Conservation (phyloP, 2,113 vertebrate genomes). For the Neodontobutis hainanensis region DNA sequence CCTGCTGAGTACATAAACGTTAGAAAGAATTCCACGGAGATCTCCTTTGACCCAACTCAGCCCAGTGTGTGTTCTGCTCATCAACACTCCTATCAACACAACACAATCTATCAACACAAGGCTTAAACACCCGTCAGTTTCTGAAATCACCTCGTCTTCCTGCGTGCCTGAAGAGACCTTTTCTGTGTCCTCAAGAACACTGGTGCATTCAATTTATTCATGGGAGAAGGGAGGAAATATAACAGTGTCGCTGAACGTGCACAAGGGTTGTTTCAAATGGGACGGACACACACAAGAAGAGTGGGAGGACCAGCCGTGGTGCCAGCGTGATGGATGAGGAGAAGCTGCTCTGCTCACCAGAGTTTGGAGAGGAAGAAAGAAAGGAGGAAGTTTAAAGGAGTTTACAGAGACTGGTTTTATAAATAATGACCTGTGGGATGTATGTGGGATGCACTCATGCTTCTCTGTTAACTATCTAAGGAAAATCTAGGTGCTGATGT, state of each 20-base stretch:
- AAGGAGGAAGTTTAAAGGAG: conserved; percentile 43
- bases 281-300: conserved; percentile 65
- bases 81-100: conserved; percentile 15
- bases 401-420: conserved; percentile 43
- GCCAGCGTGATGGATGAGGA: conserved; percentile 63
- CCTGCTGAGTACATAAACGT: background rate
- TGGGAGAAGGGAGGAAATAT: conserved; percentile 49
- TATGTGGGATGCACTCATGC: conserved; percentile 5
- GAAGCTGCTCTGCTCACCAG: conserved; percentile 47
- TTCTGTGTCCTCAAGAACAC: conserved; percentile 58
- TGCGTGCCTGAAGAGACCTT: conserved; percentile 47
- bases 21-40: conserved; percentile 21
- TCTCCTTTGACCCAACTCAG: conserved; percentile 27
- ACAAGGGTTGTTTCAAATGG: conserved; percentile 63
- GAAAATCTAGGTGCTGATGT: conserved; percentile 35
- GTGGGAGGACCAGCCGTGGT: conserved; percentile 73
- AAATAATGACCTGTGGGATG: conserved; percentile 53
- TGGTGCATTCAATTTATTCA: conserved; percentile 76
- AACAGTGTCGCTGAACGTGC: conserved; percentile 69
- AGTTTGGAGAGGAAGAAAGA: conserved; percentile 50
- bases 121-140: conserved; percentile 44
- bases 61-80: conserved; percentile 20
- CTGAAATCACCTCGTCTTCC: conserved; percentile 54
- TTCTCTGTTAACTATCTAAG: conserved; percentile 20
- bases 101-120: too few relatives aligned